phyloP scores from a whole-genome alignment of 2,113 vertebrate species.

The Xiphophorus couchianus region DNA sequence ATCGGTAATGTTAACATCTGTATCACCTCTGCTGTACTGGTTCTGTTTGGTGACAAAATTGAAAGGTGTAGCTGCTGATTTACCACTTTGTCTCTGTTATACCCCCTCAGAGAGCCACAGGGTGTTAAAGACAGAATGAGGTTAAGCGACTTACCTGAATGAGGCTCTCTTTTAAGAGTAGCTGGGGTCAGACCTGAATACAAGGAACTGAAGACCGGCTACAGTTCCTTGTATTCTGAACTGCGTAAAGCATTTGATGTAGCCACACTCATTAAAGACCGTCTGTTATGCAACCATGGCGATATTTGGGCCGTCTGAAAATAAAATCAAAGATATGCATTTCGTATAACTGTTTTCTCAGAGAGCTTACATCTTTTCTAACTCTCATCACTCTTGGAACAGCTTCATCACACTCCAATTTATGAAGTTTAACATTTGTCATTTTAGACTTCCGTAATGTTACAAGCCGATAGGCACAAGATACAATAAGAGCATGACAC shows the following conservation, averaged over 20 bases:
- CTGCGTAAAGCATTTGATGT: neutral
- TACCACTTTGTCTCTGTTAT: neutral
- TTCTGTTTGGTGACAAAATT: neutral
- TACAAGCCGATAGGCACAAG: neutral
- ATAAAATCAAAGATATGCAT: too few species aligned
- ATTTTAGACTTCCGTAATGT: neutral
- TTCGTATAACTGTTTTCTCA: too few species aligned
- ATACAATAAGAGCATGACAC: neutral
- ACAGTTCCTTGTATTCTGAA: neutral
- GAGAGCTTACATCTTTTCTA: too few species aligned
- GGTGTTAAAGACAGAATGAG: neutral
- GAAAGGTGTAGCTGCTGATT: neutral
- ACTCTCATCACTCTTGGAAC: too few species aligned
- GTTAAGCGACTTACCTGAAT: neutral
- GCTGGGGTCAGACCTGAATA: neutral
- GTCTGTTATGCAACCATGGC: neutral
- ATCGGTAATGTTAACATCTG: neutral
- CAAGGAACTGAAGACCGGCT: neutral
- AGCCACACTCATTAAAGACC: neutral
- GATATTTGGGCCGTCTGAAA: too few species aligned
- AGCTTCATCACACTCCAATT: too few species aligned
- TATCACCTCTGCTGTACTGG: neutral
- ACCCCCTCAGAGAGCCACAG: neutral
- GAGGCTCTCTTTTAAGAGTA: neutral
- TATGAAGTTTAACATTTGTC: too few species aligned